Base-by-base conservation (phyloP, 1,140 invertebrate species). In the Bombus pyrosoma region DNA sequence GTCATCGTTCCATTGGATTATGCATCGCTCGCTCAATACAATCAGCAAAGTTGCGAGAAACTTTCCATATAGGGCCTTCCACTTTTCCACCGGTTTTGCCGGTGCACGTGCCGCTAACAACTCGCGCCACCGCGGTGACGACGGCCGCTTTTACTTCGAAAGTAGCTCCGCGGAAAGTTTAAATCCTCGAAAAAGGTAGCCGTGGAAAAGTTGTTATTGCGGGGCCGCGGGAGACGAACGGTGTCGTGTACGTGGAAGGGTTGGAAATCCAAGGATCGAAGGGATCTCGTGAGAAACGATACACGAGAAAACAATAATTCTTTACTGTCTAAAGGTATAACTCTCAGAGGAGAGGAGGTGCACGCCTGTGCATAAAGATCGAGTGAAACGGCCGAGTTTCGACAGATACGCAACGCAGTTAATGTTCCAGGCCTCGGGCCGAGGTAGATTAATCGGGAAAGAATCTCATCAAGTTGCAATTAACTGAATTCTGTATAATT, bases 1-100 rank as follows among this genome's bases (percentile, higher is more conserved):
- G 88, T 89, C 88, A 74, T 71, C 81, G 85, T 79, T 89, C 84
- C 85, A 90, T 90, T 85, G 89, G 81, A 89, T 90, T 90, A 89
- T 89, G 89, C 85, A 87, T 89, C 85, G 74, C 62, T 57, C 69
- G 86, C 85, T 87, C 87, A 72, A 90, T 89, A 87, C 85, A 90
- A 90, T 90, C 81, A 80, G 64, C 89, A 57, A 89, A 90, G 76
- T 90, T 90, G 41, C 85, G 47, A 66, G 66, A 72, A 87, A 80
- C 86, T 89, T 89, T 86, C 76, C 84, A 53, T 47, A 57, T 76
- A 84, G 84, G 71, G 74, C 39, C 62, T 72, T 76, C 53, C 76
- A 81, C 74, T 81, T 83, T 86, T 77, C 77, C 53, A 34, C 28
- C 76, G 88, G 87, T 88, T 87, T 87, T 77, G 39, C 69, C 87